These are phyloP conservation scores for Melanotaenia pygmaea DNA, from an alignment of 2,797 vertebrate species.

Conservation along the genomic window DNA sequence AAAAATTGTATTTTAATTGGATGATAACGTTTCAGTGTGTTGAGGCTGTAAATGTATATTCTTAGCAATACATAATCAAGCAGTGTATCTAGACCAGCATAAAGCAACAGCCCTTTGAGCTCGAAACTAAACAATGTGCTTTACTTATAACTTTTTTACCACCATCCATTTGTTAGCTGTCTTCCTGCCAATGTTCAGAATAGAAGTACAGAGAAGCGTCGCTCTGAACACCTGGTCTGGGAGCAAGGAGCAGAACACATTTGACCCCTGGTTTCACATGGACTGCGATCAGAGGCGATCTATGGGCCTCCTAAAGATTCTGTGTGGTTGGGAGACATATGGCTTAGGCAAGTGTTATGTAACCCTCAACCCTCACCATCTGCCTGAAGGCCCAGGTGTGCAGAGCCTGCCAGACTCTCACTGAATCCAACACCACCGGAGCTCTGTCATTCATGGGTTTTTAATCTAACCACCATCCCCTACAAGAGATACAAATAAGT, in stretches of 20 bases:
- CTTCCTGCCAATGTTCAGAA: conserved; percentile 66
- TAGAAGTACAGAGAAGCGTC: conserved; percentile 62
- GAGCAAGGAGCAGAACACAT: conserved; percentile 72
- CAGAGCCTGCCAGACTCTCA: conserved; percentile 74
- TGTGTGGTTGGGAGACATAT: conserved; percentile 83
- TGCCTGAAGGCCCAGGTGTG: conserved; percentile 85
- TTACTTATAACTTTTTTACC: conserved; percentile 37
- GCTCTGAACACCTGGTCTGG: conserved; percentile 81
- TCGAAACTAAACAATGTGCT: conserved; percentile 31
- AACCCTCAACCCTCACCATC: conserved; percentile 85
- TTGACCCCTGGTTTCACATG: conserved; percentile 72
- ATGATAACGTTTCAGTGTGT: background rate
- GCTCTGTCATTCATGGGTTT: conserved; percentile 79
- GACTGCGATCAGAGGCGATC: conserved; percentile 64
- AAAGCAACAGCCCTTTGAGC: conserved; percentile 9
- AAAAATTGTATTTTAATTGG: background rate
- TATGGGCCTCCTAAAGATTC: conserved; percentile 79
- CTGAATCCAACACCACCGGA: conserved; percentile 75
- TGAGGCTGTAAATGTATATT: background rate
- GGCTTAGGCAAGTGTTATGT: conserved; percentile 80
- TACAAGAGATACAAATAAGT: conserved; percentile 56
- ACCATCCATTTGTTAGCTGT: conserved; percentile 43
- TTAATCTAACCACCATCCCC: conserved; percentile 65
- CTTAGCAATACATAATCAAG: background rate
- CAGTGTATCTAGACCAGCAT: background rate